Conservation (phyloP, 2,113 vertebrate genomes). For the Puma concolor region DNA sequence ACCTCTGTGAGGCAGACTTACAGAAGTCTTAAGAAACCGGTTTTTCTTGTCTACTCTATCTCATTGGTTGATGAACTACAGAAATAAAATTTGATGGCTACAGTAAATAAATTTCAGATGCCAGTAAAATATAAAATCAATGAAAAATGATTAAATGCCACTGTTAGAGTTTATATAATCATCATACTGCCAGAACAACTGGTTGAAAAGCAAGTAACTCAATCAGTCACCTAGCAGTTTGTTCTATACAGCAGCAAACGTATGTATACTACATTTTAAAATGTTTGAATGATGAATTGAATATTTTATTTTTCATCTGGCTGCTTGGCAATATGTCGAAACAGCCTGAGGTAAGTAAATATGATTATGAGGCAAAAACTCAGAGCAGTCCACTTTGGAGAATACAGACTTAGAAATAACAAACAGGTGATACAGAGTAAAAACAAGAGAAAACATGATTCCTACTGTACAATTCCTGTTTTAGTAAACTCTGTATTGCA, state of each 20-base stretch:
- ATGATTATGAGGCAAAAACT: constrained; percentile 25
- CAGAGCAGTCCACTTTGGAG: neutral
- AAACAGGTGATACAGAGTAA: constrained; percentile 16
- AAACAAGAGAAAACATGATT: neutral
- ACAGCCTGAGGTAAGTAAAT: constrained; percentile 27
- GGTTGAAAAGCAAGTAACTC: constrained; percentile 18
- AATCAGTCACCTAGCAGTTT: neutral
- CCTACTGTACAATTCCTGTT: neutral
- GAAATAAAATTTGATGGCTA: neutral
- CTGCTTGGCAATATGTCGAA: constrained; percentile 16
- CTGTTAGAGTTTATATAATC: neutral
- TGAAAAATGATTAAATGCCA: neutral
- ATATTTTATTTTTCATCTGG: constrained; percentile 35
- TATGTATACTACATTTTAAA: neutral
- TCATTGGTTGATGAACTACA: neutral
- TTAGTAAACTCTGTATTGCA: neutral
- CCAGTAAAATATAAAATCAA: constrained; percentile 17
- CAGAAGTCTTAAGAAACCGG: constrained; percentile 12
- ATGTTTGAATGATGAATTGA: neutral
- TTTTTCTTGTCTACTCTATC: neutral
- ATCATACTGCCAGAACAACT: neutral
- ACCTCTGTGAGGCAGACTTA: neutral
- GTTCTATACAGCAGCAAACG: neutral
- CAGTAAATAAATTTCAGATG: neutral
- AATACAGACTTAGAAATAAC: constrained; percentile 7